Percentiles rank a stretch among this genome's conserved stretches.
Conservation (phyloP, 2,797 vertebrate species). For the Dryobates pubescens region DNA sequence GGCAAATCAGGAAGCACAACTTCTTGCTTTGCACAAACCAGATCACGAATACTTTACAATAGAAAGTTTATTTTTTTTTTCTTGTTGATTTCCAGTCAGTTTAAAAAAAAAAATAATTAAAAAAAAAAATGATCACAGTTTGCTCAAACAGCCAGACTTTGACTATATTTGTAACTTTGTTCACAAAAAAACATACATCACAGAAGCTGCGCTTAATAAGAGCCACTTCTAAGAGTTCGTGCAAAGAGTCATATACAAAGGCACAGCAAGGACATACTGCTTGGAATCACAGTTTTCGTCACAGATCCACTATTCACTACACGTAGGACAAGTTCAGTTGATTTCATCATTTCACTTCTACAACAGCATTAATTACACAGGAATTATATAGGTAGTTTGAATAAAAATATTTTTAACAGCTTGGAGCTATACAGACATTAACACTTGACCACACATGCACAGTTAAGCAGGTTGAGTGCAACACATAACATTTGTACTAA, state of each 20-base stretch:
- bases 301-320: conserved; percentile 93
- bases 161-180: conserved; percentile 85
- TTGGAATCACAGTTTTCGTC: conserved; percentile 86
- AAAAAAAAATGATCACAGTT: conserved; percentile 90
- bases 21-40: conserved; percentile 75
- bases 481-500: conserved; percentile 89
- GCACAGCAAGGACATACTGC: conserved; percentile 91
- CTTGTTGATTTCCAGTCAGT: conserved; percentile 92
- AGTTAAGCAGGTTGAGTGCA: conserved; percentile 86
- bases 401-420: conserved; percentile 89
- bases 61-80: conserved; percentile 95
- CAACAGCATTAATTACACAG: conserved; percentile 87
- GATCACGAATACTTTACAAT: conserved; percentile 86
- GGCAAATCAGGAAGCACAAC: conserved; percentile 62
- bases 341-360: conserved; percentile 86
- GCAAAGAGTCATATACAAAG: conserved; percentile 89
- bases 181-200: conserved; percentile 85
- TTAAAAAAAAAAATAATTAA: conserved; percentile 80
- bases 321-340: conserved; percentile 85
- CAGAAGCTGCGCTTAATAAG: conserved; percentile 84
- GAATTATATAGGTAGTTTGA: conserved; percentile 84
- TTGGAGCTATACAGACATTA: conserved; percentile 90
- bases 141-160: conserved; percentile 88
- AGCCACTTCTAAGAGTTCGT: conserved; percentile 88
- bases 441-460: conserved; percentile 89